Percentiles rank a stretch among this genome's conserved stretches.
These are phyloP conservation scores for Nomada fabriciana DNA, from an alignment of 2,888 invertebrate genomes.

Conservation along the genomic window DNA sequence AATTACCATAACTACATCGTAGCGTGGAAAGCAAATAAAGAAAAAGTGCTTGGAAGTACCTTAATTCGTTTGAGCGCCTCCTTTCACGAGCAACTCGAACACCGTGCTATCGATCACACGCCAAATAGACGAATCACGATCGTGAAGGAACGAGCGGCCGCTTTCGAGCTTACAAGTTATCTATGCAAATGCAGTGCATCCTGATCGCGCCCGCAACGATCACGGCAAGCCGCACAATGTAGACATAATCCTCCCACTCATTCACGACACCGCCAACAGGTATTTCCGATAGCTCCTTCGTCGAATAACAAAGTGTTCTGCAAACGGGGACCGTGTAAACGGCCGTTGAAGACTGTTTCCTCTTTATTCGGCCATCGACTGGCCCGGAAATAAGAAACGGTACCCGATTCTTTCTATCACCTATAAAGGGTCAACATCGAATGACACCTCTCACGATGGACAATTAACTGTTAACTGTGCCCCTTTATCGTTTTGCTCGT, in stretches of 20 bases:
- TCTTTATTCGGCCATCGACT: slow-evolving; percentile 22
- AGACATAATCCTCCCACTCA: slow-evolving; percentile 66
- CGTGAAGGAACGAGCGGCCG: slow-evolving; percentile 10
- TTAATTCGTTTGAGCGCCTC: not conserved
- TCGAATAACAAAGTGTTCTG: slow-evolving; percentile 49
- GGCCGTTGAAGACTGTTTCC: slow-evolving; percentile 30
- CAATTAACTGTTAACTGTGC: slow-evolving; percentile 39
- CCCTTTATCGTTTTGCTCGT: not conserved
- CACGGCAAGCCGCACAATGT: slow-evolving; percentile 42
- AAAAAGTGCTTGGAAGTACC: slow-evolving; percentile 3
- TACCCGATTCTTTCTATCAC: slow-evolving; percentile 48
- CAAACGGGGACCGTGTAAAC: slow-evolving; percentile 56
- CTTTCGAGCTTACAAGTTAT: slow-evolving; percentile 47
- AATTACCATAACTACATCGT: not conserved
- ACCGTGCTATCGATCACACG: slow-evolving; percentile 42
- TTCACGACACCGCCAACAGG: slow-evolving; percentile 75
- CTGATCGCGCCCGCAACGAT: slow-evolving; percentile 48
- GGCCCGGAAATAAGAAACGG: slow-evolving; percentile 59
- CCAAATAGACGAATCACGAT: slow-evolving; percentile 18
- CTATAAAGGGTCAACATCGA: slow-evolving; percentile 17
- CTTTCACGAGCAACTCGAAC: slow-evolving; percentile 4
- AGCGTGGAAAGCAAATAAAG: not conserved
- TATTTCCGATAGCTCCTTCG: slow-evolving; percentile 75
- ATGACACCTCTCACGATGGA: slow-evolving; percentile 21
- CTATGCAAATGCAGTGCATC: slow-evolving; percentile 62